A percentile compares a stretch with the other conserved stretches of the same genome.
phyloP scores from a whole-genome alignment of 2,888 invertebrate genomes.

The Molorchus minor region DNA sequence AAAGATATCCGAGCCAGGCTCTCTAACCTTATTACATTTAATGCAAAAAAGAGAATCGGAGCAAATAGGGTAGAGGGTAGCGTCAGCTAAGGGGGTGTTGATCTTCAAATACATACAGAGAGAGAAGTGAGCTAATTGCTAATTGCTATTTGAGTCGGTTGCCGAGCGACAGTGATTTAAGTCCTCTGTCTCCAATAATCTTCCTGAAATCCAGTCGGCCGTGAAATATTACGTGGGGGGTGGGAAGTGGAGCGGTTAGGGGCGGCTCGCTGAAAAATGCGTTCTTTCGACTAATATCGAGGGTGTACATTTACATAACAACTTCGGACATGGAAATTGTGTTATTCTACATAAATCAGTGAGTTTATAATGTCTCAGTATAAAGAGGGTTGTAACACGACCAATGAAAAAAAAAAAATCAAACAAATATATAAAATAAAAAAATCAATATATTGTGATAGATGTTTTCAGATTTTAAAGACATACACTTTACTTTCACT shows the following conservation, averaged over 20 bases:
- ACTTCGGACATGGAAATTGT: too few relatives aligned
- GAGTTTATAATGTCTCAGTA: too few relatives aligned
- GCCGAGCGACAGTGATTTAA: slow-evolving; percentile 58
- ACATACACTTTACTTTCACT: too few relatives aligned
- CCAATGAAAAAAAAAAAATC: too few relatives aligned
- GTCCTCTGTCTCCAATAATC: slow-evolving; percentile 49
- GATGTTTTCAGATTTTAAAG: too few relatives aligned
- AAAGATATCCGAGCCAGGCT: slow-evolving; percentile 4
- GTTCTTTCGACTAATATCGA: too few relatives aligned
- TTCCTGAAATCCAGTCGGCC: slow-evolving; percentile 51
- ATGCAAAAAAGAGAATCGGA: slow-evolving; percentile 15
- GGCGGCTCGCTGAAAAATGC: neutral
- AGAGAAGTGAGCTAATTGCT: slow-evolving; percentile 60
- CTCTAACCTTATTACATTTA: slow-evolving; percentile 9
- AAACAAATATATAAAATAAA: too few relatives aligned
- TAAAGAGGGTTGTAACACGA: too few relatives aligned
- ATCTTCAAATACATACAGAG: slow-evolving; percentile 52
- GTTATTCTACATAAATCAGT: too few relatives aligned
- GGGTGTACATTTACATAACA: too few relatives aligned
- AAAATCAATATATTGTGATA: too few relatives aligned
- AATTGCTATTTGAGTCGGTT: slow-evolving; percentile 59
- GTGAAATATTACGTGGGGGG: slow-evolving; percentile 54
- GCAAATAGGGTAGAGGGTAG: slow-evolving; percentile 28
- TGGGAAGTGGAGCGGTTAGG: slow-evolving; percentile 30
- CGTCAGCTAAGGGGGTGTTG: slow-evolving; percentile 46